Evolutionary conservation across 2,113 vertebrate genomes (phyloP), one percentile per base, ranked within the genome.

Genomic region (Zosterops pallidus): DNA sequence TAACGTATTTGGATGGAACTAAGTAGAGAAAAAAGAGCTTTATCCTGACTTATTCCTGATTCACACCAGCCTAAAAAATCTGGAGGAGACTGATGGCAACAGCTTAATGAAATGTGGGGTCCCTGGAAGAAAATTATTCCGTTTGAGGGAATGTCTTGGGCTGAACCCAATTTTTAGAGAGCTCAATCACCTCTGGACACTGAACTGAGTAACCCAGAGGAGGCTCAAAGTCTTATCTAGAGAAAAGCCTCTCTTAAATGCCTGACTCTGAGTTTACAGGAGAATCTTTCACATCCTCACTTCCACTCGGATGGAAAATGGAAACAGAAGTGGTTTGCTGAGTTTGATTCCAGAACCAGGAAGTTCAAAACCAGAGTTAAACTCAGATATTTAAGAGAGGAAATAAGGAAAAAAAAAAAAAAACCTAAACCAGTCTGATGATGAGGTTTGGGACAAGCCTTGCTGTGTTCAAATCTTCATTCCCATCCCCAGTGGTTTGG

Each of bases 391-490:
- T 33, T 16, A n/a, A 52, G 37, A 2, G 3, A 28, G 11, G 1
- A 2, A 15, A 35, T 46, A 17, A 5, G 1, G 8, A 5, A 4
- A 1, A 9, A 11, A 19, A 11, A 19, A 28, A 35, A 28, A 24
- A 14, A 0, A 0, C 1, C 3, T 1, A 76, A 67, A 11, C 1
- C 2, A 39, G 12, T 8, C 44, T 64, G 35, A 59, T 37, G 21
- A 17, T 16, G 35, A 41, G 2, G 3, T 55, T 28, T 78, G 42
- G 28, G 31, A 5, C 25, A 78, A 68, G 25, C 50, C 42, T 94
- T 91, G 31, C 33, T 55, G 29, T 76, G 9, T 22, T 44, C 21
- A 59, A 64, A 72, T 56, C 14, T 3, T 3, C 14, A 75, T 7
- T 33, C 7, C 4, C 60, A 82, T 16, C 22, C 35, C 39, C 33